Percentiles rank a stretch among this genome's conserved stretches.
Conservation (phyloP, 2,113 vertebrate genomes). For the Tympanuchus pallidicinctus region DNA sequence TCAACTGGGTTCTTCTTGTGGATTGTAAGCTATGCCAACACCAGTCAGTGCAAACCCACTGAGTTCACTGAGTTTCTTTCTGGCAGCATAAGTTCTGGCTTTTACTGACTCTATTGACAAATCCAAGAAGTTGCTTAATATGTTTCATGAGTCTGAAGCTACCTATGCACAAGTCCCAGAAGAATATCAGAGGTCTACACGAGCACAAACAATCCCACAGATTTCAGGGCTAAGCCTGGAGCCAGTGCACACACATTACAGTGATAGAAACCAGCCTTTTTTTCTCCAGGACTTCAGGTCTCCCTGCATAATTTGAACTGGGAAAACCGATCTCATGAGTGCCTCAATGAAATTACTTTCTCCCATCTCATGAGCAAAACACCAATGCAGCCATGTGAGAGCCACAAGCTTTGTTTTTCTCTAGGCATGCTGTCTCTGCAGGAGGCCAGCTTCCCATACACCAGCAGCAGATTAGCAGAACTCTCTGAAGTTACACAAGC, state of each 20-base stretch:
- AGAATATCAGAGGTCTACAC: background rate
- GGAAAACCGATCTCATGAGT: background rate
- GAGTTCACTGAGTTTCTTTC: background rate
- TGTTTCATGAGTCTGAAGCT: background rate
- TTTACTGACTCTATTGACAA: background rate
- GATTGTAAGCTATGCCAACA: background rate
- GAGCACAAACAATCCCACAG: background rate
- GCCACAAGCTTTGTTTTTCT: background rate
- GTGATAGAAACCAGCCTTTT: background rate
- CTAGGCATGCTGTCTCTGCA: background rate
- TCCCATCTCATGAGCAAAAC: background rate
- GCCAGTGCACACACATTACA: background rate
- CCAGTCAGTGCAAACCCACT: background rate
- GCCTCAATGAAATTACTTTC: background rate
- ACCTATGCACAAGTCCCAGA: background rate
- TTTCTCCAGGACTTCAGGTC: background rate
- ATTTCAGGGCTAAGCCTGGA: background rate
- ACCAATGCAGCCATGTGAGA: rapidly evolving
- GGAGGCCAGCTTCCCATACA: background rate
- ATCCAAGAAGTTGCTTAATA: background rate
- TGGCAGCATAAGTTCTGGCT: background rate
- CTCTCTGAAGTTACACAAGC: background rate
- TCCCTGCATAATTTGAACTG: background rate
- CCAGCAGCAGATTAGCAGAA: background rate
- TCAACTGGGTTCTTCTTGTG: background rate